Base-by-base conservation (phyloP, 2,797 vertebrate genomes). In the Xenentodon cancila region DNA sequence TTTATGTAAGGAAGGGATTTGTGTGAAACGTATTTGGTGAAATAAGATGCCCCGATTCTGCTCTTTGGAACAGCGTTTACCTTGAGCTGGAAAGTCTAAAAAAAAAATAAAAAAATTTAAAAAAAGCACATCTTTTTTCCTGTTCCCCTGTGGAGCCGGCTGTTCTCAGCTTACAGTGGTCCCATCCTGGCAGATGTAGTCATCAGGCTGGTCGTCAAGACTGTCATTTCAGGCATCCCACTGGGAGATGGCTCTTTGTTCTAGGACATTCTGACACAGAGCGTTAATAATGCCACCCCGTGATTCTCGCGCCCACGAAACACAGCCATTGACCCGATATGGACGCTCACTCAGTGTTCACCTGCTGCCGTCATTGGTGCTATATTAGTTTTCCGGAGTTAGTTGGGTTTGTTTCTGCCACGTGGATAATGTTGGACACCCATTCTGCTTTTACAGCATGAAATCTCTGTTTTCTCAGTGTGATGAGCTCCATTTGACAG, bases 401-500 rank as follows among this genome's bases (percentile, higher is more conserved):
- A 19, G 25, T 3, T 30, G 46, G 49, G 43, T 53, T 45, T 44
- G 46, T 48, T 59, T 48, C 46, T 11, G 52, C 37, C 7, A 30
- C 11, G 4, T 54, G 43, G 67, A 72, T 49, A 64, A 45, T 67
- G 58, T 43, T 20, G 70, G 65, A 68, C 68, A 37, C 40, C 67
- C 54, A 60, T 74, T 81, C 82, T 52, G 45, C 46, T 71, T 64
- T 22, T 49, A 47, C 55, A 58, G 59, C 81, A 64, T 15, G 52
- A 60, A 45, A 59, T 46, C 37, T 7, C 16, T 70, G 66, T 77
- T 81, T 77, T 84, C 71, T 73, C 65, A 61, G 53, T 51, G 61
- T 64, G 80, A 84, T 81, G 80, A 83, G 77, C 73, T 73, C 81
- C 78, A 59, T 85, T 84, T 86, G 81, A 88, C 84, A 84, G 79